Percentiles rank a stretch among this genome's conserved stretches.
Conservation (phyloP, 64 coral and sea anemone species). For the Montipora efflorescens region DNA sequence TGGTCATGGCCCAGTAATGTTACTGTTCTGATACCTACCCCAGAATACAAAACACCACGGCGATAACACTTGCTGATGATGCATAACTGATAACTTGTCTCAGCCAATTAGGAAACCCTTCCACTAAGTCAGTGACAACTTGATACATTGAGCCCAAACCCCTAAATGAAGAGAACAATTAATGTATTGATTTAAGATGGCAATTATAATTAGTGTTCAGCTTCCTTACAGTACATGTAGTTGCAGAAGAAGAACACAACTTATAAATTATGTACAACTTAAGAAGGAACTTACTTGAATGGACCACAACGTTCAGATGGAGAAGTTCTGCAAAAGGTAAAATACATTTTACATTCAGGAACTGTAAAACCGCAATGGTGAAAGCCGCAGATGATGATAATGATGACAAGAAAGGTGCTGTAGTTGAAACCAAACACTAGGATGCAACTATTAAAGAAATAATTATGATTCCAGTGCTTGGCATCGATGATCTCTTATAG, state of each 20-base stretch:
- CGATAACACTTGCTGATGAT: constrained; percentile 82
- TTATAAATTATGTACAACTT: background rate
- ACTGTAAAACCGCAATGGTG: too few relatives aligned
- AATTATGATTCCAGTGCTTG: too few relatives aligned
- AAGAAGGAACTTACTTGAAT: constrained; percentile 68
- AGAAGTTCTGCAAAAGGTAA: background rate
- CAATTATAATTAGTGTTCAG: background rate
- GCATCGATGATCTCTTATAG: too few relatives aligned
- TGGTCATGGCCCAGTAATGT: too few relatives aligned
- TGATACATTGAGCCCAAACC: constrained; percentile 74
- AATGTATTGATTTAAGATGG: background rate
- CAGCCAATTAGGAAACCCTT: constrained; percentile 53
- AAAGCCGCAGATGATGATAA: too few relatives aligned
- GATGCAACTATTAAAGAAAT: too few relatives aligned
- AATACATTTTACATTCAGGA: background rate
- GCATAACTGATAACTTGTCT: constrained; percentile 50
- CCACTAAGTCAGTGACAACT: constrained; percentile 50
- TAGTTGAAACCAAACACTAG: too few relatives aligned
- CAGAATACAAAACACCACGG: constrained; percentile 90
- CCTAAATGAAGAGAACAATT: constrained; percentile 4
- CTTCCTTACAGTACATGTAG: background rate
- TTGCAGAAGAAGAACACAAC: background rate
- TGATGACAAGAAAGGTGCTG: too few relatives aligned
- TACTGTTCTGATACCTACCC: constrained; percentile 63
- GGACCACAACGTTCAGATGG: constrained; percentile 84